phyloP scores from a whole-genome alignment of 2,888 invertebrate genomes.

The Alloscopus bannaensis region DNA sequence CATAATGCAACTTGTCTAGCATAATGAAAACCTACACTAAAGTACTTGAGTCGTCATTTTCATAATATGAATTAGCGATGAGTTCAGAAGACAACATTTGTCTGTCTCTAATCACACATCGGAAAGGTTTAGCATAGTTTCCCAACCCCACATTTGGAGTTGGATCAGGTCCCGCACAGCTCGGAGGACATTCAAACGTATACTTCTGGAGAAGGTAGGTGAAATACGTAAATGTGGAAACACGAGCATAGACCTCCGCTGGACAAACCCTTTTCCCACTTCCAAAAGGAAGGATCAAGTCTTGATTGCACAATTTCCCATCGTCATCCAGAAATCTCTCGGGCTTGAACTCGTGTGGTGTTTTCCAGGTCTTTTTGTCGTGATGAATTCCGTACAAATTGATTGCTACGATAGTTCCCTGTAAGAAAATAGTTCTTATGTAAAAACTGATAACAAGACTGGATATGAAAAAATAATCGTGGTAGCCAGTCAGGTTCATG shows the following conservation, averaged over 20 bases:
- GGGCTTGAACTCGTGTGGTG: constrained; percentile 64
- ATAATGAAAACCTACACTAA: not conserved
- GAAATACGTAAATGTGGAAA: constrained; percentile 66
- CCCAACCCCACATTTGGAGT: constrained; percentile 64
- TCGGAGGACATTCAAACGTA: constrained; percentile 52
- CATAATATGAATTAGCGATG: constrained; percentile 24
- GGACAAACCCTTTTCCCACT: constrained; percentile 66
- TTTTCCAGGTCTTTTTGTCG: constrained; percentile 63
- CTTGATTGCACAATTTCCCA: constrained; percentile 63
- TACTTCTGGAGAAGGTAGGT: constrained; percentile 65
- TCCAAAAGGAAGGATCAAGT: constrained; percentile 65
- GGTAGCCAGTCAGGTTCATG: not conserved
- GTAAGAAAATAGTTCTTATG: not conserved
- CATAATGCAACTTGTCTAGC: not conserved
- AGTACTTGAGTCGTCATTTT: constrained; percentile 4
- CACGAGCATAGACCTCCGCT: constrained; percentile 66
- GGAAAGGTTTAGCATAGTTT: constrained; percentile 62
- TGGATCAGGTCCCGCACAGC: constrained; percentile 38
- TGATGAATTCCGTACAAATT: constrained; percentile 67
- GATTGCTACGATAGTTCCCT: constrained; percentile 63
- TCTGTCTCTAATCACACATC: constrained; percentile 50
- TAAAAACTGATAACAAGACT: not conserved
- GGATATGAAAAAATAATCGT: constrained; percentile 4
- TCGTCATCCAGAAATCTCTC: constrained; percentile 67
- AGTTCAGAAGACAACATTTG: constrained; percentile 35